phyloP scores from a whole-genome alignment of 2,888 invertebrate genomes.

The Ischnus inquisitorius region DNA sequence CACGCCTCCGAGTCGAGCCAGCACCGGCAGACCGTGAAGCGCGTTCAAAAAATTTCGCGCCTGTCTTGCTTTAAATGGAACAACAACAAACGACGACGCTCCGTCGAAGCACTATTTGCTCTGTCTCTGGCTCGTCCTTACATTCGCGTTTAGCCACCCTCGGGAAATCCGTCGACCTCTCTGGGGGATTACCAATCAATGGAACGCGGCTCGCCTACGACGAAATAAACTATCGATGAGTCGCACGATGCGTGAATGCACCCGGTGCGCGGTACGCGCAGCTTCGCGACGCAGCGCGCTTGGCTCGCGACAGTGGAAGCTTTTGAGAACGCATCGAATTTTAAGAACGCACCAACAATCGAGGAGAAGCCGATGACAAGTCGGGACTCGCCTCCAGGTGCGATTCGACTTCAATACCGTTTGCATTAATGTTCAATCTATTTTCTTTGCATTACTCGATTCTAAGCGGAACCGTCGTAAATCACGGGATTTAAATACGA shows the following conservation, averaged over 20 bases:
- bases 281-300: neutral
- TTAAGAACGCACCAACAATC: neutral
- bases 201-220: neutral
- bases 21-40: neutral
- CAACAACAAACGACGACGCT: too few species aligned
- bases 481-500: neutral
- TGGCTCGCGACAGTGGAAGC: neutral
- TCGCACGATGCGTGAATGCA: conserved; percentile 3
- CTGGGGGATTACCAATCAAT: neutral
- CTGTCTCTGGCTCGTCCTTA: too few species aligned
- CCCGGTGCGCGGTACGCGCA: neutral
- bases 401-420: conserved; percentile 5
- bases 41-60: too few species aligned
- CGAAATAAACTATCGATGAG: neutral
- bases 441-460: conserved; percentile 35
- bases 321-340: neutral
- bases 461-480: neutral
- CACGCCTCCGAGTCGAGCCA: conserved; percentile 51
- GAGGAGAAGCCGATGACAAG: neutral
- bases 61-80: too few species aligned
- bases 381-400: neutral
- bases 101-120: too few species aligned
- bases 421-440: conserved; percentile 49
- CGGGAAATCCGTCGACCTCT: neutral
- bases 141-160: neutral